Conservation (phyloP, 1,140 invertebrate genomes). For the Lepidurus couesii region DNA sequence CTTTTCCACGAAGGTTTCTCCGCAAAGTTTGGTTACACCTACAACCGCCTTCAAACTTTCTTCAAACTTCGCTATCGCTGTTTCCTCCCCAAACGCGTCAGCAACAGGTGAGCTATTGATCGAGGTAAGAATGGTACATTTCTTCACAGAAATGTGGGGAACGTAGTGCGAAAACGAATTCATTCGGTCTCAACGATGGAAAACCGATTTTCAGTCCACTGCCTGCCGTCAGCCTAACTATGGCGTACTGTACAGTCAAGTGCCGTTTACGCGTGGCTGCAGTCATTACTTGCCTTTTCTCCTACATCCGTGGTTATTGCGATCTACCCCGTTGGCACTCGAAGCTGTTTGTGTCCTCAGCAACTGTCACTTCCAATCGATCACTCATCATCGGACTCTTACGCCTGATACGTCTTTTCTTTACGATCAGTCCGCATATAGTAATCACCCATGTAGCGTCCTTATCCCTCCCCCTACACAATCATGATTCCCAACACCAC, state of each 20-base stretch:
- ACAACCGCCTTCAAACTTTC: not conserved
- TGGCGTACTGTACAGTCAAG: not conserved
- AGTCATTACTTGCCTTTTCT: not conserved
- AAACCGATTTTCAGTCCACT: not conserved
- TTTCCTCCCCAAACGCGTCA: not conserved
- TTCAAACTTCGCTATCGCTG: not conserved
- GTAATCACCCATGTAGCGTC: not conserved
- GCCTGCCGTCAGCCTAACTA: constrained; percentile 9
- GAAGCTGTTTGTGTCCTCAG: not conserved
- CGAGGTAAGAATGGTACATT: not conserved
- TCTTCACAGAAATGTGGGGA: not conserved
- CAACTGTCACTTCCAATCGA: constrained; percentile 2
- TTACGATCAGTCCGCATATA: not conserved
- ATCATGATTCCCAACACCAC: not conserved
- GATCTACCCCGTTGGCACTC: not conserved
- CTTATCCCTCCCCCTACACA: not conserved
- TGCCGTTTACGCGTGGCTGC: not conserved
- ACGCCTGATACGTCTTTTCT: not conserved
- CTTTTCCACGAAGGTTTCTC: too few relatives aligned
- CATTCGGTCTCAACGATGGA: not conserved
- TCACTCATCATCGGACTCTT: constrained; percentile 7
- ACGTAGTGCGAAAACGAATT: not conserved
- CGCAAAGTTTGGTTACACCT: not conserved
- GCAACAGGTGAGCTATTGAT: constrained; percentile 19
- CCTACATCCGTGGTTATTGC: not conserved